Evolutionary conservation across 2,888 invertebrate genomes (phyloP), one percentile per base, ranked within the genome.

Genomic region (Pammene fasciana): DNA sequence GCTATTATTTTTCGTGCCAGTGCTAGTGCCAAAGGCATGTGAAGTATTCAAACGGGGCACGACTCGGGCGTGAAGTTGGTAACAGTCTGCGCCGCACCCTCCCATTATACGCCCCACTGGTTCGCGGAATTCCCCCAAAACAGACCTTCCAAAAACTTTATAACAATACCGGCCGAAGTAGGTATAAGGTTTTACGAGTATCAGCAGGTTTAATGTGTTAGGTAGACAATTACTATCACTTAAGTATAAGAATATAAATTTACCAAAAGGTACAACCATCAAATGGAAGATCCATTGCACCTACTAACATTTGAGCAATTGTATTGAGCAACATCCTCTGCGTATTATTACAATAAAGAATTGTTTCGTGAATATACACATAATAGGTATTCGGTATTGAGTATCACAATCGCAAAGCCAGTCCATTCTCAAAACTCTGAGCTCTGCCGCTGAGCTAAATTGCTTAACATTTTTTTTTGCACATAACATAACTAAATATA

Each of bases 301-400:
- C 71, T 62, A 68, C 71, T 74, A 71, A 72, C 75, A 74, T 73
- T 75, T 74, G 68, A 65, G 66, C 57, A 67, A 55, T 67, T 60
- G 54, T 18, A 67, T 75, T 75, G 71, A 65, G 70, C 71, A 75
- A 74, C 61, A 46, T 52, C 45, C 48, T 68, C 62, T 14, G 54
- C 38, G 46, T 62, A 64, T 64, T 68, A 64, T 64, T 68, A 57
- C 68, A 68, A 56, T 18, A 55, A 67, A 54, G 60, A 50, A 64
- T 64, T 50, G 68, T 68, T 68, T 64, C 57, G 64, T 64, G 57
- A 45, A 57, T 56, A 48, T 61, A 60, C 61, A 48, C 55, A 67
- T 62, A 64, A 68, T 64, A 57, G 62, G 26, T 64, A 57, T 52
- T 57, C 43, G 62, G 26, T 64, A 57, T 52, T 57, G 43, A 64